Conservation (phyloP, 2,797 vertebrate genomes). For the Sebastes elongatus region DNA sequence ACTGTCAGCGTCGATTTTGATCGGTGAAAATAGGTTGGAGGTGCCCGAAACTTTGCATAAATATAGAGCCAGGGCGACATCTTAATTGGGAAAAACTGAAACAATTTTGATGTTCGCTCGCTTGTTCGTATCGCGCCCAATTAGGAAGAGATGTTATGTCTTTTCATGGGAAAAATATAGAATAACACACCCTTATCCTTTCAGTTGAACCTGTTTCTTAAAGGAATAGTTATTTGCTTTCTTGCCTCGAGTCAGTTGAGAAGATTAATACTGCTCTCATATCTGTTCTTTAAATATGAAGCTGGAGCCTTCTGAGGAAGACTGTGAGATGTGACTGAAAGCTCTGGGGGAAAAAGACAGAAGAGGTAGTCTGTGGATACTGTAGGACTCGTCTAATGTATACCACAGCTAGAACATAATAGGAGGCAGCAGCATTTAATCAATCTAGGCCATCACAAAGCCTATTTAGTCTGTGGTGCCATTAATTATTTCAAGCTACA, state of each 20-base stretch:
- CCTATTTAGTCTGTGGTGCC: not conserved
- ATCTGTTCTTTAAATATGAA: not conserved
- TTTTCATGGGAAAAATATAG: not conserved
- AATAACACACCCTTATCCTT: not conserved
- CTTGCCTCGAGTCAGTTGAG: not conserved
- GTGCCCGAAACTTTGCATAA: too few relatives aligned
- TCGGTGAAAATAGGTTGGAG: too few relatives aligned
- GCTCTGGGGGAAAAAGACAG: not conserved
- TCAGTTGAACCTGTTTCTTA: too few relatives aligned
- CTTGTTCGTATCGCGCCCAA: rapidly evolving
- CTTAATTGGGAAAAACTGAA: too few relatives aligned
- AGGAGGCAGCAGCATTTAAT: not conserved
- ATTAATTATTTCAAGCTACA: not conserved
- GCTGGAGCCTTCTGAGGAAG: not conserved
- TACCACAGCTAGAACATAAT: not conserved
- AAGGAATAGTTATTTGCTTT: too few relatives aligned
- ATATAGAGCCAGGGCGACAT: too few relatives aligned
- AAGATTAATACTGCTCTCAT: not conserved
- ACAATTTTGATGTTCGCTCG: too few relatives aligned
- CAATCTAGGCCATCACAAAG: not conserved
- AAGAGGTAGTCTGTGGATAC: not conserved
- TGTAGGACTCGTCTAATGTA: not conserved
- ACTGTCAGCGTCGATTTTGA: too few relatives aligned
- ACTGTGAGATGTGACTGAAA: not conserved
- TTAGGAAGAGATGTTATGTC: not conserved